These are phyloP conservation scores for Sinocyclocheilus anophthalmus DNA, from an alignment of 2,113 vertebrate species.

Conservation along the genomic window DNA sequence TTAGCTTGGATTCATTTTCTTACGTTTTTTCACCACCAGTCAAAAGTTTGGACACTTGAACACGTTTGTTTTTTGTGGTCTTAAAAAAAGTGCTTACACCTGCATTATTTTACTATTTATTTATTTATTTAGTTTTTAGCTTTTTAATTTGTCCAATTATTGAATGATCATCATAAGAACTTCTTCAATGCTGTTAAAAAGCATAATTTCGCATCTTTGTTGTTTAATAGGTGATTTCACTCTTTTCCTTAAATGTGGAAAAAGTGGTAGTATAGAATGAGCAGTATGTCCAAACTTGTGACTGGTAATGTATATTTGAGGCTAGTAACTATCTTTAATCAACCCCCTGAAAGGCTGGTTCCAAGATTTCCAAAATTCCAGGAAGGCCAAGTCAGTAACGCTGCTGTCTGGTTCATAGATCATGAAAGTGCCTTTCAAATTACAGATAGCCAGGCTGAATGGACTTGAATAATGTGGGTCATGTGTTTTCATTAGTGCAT, in stretches of 20 bases:
- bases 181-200: neutral
- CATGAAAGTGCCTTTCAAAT: constrained; percentile 9
- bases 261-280: neutral
- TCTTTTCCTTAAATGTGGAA: neutral
- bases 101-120: neutral
- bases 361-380: neutral
- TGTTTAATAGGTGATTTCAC: neutral
- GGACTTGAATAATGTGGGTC: neutral
- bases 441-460: neutral
- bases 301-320: neutral
- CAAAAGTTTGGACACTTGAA: neutral
- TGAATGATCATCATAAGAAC: neutral
- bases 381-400: neutral
- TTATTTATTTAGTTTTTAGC: neutral
- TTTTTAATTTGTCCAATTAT: neutral
- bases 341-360: neutral
- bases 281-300: neutral
- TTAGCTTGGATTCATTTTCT: neutral
- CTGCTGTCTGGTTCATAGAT: neutral
- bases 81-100: neutral
- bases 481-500: neutral
- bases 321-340: neutral
- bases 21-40: neutral
- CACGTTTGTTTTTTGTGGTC: neutral
- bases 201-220: neutral